Percentiles rank a stretch among this genome's conserved stretches.
Conservation (phyloP, 2,888 invertebrate species). For the Euzetes globulus region DNA sequence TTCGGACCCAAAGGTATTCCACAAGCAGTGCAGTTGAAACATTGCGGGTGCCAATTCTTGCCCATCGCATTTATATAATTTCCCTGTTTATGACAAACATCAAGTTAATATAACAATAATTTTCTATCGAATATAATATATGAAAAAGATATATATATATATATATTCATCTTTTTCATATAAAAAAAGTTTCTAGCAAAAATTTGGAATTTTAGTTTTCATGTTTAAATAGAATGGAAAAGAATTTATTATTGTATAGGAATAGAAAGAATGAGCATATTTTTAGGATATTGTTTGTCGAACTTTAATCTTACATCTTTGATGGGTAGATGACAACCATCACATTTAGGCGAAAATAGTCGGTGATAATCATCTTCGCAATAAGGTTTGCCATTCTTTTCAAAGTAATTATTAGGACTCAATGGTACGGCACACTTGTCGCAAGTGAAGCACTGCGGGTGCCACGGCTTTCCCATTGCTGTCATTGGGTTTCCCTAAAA, state of each 20-base stretch:
- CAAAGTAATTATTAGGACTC: constrained; percentile 97
- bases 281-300: no score
- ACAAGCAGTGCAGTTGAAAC: constrained; percentile 98
- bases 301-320: background rate
- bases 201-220: no score
- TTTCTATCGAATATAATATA: no score
- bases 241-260: no score
- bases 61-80: constrained; percentile 61
- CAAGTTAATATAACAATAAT: no score
- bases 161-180: no score
- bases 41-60: constrained; percentile 97
- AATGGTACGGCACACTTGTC: constrained; percentile 93
- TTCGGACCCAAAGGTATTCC: constrained; percentile 91
- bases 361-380: constrained; percentile 79
- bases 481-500: constrained; percentile 84
- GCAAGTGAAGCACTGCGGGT: constrained; percentile 98
- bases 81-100: constrained; percentile 7
- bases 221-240: no score
- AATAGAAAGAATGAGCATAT: no score
- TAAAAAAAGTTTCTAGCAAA: no score
- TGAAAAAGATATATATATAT: no score
- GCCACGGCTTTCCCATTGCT: constrained; percentile 95
- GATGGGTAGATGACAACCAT: background rate
- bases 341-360: constrained; percentile 19
- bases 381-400: constrained; percentile 90